These are phyloP conservation scores for Pogoniulus pusillus DNA, from an alignment of 2,797 vertebrate species.

Conservation along the genomic window DNA sequence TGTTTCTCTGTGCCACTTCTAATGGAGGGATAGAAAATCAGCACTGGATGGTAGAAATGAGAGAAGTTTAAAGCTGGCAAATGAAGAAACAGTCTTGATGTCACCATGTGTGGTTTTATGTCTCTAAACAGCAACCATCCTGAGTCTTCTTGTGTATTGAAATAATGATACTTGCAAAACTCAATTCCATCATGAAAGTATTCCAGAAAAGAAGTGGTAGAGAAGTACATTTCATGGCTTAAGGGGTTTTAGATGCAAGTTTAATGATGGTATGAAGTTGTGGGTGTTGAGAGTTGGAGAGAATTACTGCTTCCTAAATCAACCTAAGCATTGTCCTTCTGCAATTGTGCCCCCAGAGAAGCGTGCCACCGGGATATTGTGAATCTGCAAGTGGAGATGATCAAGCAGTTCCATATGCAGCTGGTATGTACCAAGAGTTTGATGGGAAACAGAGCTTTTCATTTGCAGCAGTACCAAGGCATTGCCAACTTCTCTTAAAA, in stretches of 20 bases:
- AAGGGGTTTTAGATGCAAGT: neutral
- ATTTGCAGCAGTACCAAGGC: neutral
- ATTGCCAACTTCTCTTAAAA: neutral
- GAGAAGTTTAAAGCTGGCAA: neutral
- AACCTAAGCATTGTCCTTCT: constrained; percentile 1
- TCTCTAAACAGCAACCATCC: neutral
- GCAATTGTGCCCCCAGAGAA: constrained; percentile 79
- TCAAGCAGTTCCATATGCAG: constrained; percentile 96
- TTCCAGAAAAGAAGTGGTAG: neutral
- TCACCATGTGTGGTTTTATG: neutral
- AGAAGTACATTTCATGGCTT: neutral
- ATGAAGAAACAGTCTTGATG: neutral
- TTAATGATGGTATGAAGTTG: neutral
- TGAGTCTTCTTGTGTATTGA: neutral
- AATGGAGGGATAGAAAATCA: neutral
- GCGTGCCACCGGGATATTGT: constrained; percentile 92
- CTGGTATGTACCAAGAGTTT: constrained; percentile 81
- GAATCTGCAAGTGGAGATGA: constrained; percentile 98
- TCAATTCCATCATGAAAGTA: neutral
- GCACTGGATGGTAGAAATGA: neutral
- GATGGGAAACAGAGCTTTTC: neutral
- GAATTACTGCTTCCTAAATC: neutral
- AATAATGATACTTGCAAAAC: neutral
- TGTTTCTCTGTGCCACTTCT: neutral
- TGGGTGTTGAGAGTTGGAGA: neutral